Percentiles rank a stretch among this genome's conserved stretches.
phyloP scores from a whole-genome alignment of 1,140 invertebrate genomes.

The Apis cerana region DNA sequence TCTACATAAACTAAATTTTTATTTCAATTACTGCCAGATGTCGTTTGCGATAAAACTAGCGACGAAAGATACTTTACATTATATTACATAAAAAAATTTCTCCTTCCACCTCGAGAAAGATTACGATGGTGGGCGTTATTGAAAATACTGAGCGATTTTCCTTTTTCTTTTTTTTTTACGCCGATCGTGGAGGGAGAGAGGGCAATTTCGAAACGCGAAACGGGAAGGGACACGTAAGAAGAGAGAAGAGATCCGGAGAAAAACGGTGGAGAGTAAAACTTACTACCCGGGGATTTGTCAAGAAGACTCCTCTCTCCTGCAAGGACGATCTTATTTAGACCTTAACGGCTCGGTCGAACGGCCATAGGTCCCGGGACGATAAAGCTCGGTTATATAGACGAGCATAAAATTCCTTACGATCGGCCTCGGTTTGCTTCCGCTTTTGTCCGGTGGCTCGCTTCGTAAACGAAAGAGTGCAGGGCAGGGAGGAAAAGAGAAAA shows the following conservation, averaged over 20 bases:
- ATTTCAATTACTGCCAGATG: too few species aligned
- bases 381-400: constrained; percentile 72
- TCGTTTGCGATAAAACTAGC: too few species aligned
- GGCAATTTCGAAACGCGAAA: constrained; percentile 33
- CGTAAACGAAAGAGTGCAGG: neutral
- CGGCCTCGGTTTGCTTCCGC: constrained; percentile 57
- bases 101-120: too few species aligned
- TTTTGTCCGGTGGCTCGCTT: constrained; percentile 12
- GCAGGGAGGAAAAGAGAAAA: neutral
- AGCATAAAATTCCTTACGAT: constrained; percentile 71
- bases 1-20: too few species aligned
- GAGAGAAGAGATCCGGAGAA: neutral
- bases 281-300: constrained; percentile 68
- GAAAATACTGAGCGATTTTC: constrained; percentile 33
- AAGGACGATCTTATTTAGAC: constrained; percentile 75
- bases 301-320: constrained; percentile 43
- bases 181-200: constrained; percentile 1
- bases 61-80: too few species aligned
- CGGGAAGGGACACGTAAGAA: neutral
- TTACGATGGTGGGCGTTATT: constrained; percentile 35
- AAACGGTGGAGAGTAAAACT: constrained; percentile 54
- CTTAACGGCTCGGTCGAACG: constrained; percentile 67
- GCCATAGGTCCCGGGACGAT: constrained; percentile 72
- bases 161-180: constrained; percentile 31
- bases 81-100: neutral